A percentile compares a stretch with the other conserved stretches of the same genome.
Conservation (phyloP, 2,888 invertebrate species). For the Formica aserva region DNA sequence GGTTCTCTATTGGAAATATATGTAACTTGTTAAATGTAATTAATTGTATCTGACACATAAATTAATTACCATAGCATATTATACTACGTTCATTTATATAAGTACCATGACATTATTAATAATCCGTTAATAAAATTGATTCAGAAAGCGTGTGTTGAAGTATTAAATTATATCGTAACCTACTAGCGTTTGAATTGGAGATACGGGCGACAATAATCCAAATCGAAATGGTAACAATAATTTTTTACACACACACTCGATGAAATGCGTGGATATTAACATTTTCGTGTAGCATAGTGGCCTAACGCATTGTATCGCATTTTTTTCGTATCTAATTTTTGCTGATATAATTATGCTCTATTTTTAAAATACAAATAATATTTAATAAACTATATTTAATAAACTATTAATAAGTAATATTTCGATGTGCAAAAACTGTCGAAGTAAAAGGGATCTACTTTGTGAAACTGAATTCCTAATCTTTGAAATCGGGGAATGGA, state of each 20-base stretch:
- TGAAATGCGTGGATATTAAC: neutral
- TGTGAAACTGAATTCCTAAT: neutral
- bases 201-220: neutral
- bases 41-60: slow-evolving; percentile 28
- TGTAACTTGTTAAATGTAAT: slow-evolving; percentile 3
- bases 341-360: neutral
- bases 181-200: neutral
- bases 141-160: neutral
- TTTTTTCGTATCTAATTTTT: neutral
- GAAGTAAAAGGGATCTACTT: neutral
- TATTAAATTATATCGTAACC: neutral
- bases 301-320: neutral
- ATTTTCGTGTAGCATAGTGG: neutral
- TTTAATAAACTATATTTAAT: neutral
- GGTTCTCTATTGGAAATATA: neutral
- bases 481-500: slow-evolving; percentile 1
- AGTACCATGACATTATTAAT: slow-evolving; percentile 1
- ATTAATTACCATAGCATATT: slow-evolving; percentile 5
- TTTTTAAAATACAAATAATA: neutral
- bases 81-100: neutral
- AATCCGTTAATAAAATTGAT: slow-evolving; percentile 13
- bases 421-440: neutral
- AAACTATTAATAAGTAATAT: neutral
- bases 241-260: neutral
- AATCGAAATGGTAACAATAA: neutral